Percentiles rank a stretch among this genome's conserved stretches.
phyloP scores from a whole-genome alignment of 2,113 vertebrate species.

The Tichodroma muraria region DNA sequence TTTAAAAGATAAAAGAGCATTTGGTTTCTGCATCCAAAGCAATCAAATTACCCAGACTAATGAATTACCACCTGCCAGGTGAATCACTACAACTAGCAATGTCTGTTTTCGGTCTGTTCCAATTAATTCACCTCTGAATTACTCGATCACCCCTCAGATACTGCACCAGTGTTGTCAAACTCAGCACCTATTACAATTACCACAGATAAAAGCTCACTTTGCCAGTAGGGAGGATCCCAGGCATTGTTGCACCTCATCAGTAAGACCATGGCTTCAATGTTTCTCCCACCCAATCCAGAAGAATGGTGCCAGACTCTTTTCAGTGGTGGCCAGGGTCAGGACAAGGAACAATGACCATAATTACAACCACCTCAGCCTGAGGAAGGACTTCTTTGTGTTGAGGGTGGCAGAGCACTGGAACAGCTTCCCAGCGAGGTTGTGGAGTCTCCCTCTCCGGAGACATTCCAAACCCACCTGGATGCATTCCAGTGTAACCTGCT shows the following conservation, averaged over 20 bases:
- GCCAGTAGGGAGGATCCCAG: neutral
- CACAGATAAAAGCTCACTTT: neutral
- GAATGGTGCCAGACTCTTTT: neutral
- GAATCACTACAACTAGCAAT: neutral
- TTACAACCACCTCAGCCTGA: neutral
- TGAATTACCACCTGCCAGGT: neutral
- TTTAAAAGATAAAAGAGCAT: neutral
- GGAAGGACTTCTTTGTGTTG: neutral
- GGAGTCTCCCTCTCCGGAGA: neutral
- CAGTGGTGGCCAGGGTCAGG: neutral
- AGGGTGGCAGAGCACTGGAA: neutral
- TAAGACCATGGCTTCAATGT: neutral
- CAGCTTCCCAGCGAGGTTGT: neutral
- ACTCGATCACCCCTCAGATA: neutral
- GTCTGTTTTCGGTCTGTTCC: neutral
- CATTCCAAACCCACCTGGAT: neutral
- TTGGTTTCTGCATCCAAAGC: neutral
- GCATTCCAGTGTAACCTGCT: neutral
- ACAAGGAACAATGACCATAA: neutral
- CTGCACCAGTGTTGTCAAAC: neutral
- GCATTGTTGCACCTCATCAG: neutral
- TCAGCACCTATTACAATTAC: neutral
- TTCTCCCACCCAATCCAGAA: neutral
- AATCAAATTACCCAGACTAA: neutral
- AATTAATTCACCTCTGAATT: neutral